These are phyloP conservation scores for Channallabes apus DNA, from an alignment of 2,797 vertebrate species.

Conservation along the genomic window DNA sequence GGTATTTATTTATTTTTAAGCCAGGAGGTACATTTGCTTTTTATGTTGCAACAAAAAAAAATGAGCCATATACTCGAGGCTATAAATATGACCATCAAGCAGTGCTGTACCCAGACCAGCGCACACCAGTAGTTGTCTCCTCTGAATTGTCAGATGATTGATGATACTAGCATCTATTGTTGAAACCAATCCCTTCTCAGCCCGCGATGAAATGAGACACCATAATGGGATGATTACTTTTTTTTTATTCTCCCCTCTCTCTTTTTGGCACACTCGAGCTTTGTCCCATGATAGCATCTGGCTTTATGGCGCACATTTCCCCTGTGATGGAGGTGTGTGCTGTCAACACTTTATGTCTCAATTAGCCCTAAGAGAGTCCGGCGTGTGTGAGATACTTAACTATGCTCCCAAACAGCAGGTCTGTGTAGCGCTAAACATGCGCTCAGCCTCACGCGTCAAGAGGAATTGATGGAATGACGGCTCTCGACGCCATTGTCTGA, in stretches of 20 bases:
- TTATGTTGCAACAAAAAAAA: neutral
- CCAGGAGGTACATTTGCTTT: too few relatives aligned
- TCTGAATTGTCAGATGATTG: neutral
- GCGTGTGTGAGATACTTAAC: neutral
- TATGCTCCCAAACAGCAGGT: neutral
- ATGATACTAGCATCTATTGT: neutral
- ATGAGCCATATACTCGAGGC: neutral
- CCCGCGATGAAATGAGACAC: constrained; percentile 6
- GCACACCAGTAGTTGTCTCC: neutral
- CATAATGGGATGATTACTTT: constrained; percentile 8
- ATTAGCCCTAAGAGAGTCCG: neutral
- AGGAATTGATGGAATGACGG: neutral
- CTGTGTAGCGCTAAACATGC: neutral
- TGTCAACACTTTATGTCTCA: constrained; percentile 6
- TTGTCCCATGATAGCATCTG: neutral
- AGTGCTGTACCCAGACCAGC: neutral
- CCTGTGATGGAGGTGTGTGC: neutral
- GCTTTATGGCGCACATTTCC: neutral
- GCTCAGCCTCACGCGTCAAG: neutral
- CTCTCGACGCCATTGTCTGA: neutral
- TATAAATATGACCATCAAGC: neutral
- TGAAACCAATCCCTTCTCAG: constrained; percentile 49
- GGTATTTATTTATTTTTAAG: too few relatives aligned
- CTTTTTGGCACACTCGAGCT: neutral
- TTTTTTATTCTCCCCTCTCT: neutral